Evolutionary conservation across 2,888 invertebrate genomes (phyloP), one percentile per base, ranked within the genome.

Genomic region (Muscina levida): DNA sequence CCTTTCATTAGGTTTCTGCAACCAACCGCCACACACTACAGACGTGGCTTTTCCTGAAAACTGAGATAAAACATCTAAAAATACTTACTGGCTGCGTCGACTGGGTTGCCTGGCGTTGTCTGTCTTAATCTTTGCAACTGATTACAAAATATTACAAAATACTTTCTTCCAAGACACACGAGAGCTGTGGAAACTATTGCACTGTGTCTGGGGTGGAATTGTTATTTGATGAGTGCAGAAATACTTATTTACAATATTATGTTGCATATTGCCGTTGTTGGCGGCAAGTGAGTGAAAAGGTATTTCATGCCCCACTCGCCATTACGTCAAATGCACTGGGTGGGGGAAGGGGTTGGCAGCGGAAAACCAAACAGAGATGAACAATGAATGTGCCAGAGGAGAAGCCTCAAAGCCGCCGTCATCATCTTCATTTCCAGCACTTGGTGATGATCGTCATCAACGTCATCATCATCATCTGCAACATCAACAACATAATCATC

Each of bases 111-210:
- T 56, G 56, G 24, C 13, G 56, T 24, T 26, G 56, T 22, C 56
- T 22, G 26, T 56, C n/a, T 56, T 26, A 56, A 56, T 26, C 56
- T 56, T 56, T 56, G n/a, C 56, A 56, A 26, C 22, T n/a, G 56
- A 56, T 59, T 39, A 59, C 59, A 59, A 59, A 31, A 39, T 19
- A 17, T 62, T 62, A 62, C 62, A 62, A 62, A 62, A 62, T 22
- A 62, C 62, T 62, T 62, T 62, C 62, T 62, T 62, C 42, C 39
- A 42, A 3, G 3, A 39, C 19, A 19, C 39, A 42, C 39, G 62
- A 22, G 5, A 13, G 3, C 31, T 8, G 31, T 8, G 8, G 31
- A 3, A 31, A 31, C 3, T 31, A 8, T 31, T 13, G 10, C 2
- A 11, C n/a, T n/a, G n/a, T 15, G 37, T 15, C 37, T 6, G 8